A percentile compares a stretch with the other conserved stretches of the same genome.
phyloP scores from a whole-genome alignment of 2,113 vertebrate genomes.

The Hippoglossus stenolepis region DNA sequence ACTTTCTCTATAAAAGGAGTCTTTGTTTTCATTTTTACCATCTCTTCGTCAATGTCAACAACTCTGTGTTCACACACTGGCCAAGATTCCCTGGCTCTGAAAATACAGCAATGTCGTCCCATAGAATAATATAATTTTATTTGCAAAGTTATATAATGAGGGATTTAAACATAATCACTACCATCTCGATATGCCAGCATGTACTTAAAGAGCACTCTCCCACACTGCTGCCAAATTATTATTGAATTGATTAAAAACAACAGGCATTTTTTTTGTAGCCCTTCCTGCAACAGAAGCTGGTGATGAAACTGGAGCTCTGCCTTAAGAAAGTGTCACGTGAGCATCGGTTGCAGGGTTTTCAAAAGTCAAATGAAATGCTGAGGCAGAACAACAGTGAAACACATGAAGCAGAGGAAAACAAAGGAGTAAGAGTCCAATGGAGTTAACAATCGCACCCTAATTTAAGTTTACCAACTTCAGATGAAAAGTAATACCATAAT shows the following conservation, averaged over 20 bases:
- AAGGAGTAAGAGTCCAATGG: too few species aligned
- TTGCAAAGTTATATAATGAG: constrained; percentile 28
- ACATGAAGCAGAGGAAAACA: not conserved
- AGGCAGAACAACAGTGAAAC: not conserved
- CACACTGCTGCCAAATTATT: not conserved
- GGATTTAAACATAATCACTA: constrained; percentile 27
- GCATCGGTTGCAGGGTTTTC: not conserved
- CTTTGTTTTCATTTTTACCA: constrained; percentile 65
- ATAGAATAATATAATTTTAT: constrained; percentile 5
- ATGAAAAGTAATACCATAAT: too few species aligned
- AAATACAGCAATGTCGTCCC: constrained; percentile 33
- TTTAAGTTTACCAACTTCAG: too few species aligned
- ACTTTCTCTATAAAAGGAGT: constrained; percentile 41
- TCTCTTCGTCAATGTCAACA: constrained; percentile 26
- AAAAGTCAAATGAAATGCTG: not conserved
- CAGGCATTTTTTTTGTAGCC: too few species aligned
- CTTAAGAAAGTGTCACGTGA: not conserved
- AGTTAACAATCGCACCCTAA: too few species aligned
- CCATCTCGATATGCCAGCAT: constrained; percentile 1
- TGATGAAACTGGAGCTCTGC: not conserved
- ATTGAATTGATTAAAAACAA: not conserved
- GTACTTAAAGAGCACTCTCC: not conserved
- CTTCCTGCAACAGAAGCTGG: not conserved
- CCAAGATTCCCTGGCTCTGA: constrained; percentile 32
- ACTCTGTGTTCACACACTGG: constrained; percentile 32